Evolutionary conservation across 2,113 vertebrate species (phyloP), one percentile per base, ranked within the genome.

Genomic region (Porphyrio hochstetteri): DNA sequence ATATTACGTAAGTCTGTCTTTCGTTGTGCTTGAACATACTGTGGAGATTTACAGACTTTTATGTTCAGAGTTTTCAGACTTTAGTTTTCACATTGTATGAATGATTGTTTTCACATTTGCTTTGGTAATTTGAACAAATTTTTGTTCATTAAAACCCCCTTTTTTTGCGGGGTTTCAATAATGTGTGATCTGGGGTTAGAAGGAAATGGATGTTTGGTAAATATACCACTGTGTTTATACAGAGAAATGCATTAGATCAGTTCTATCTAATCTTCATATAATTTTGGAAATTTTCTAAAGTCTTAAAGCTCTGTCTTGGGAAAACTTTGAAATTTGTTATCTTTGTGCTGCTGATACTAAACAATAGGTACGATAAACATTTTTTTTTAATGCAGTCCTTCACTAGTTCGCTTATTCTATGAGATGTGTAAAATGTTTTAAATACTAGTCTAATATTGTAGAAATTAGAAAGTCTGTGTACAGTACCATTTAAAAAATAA

Each of bases 191-290:
- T 71, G 38, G 20, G 24, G 19, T 84, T 72, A 74, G 83, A 76
- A 82, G 93, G 88, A 97, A 96, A 74, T 93, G n/a, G n/a, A 38
- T 94, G 40, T 96, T 96, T 97, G 92, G 96, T 97, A 98, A 96
- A 97, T 53, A 91, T 90, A 91, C 71, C 89, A 21, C 88, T 81
- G 76, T 97, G 96, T 98, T 97, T 98, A 93, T 96, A 90, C 44
- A 97, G 92, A 93, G 86, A 82, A 96, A 97, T 96, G 93, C 93
- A 90, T 93, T 94, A 91, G 92, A 90, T 79, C 86, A 86, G 82
- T 94, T 96, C 88, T 96, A 95, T 88, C 94, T 76, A 95, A 71
- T 78, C 33, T 90, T 87, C 79, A 88, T 70, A 63, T 38, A 83
- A 60, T 83, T 95, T 50, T 80, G 82, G 61, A 59, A 18, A 42